These are phyloP conservation scores for Thalassoma bifasciatum DNA, from an alignment of 2,113 vertebrate genomes.

Conservation along the genomic window DNA sequence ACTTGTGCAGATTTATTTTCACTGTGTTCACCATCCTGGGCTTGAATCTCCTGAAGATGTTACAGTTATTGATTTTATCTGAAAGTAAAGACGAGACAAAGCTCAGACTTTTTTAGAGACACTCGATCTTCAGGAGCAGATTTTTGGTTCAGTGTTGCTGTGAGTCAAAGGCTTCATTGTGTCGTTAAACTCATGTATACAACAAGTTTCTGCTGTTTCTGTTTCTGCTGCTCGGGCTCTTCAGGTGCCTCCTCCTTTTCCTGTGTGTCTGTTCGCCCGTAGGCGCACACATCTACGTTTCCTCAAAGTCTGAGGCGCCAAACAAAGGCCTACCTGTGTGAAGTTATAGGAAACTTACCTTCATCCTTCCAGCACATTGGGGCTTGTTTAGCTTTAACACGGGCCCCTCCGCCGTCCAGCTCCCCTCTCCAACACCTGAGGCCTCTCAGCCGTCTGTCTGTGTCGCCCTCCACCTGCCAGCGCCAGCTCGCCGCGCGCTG, in stretches of 20 bases:
- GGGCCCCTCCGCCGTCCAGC: conserved; percentile 51
- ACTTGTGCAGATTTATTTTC: no score
- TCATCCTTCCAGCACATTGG: conserved; percentile 57
- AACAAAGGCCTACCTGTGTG: conserved; percentile 76
- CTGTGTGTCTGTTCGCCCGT: conserved; percentile 49
- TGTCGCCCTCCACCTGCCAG: conserved; percentile 52
- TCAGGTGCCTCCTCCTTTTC: conserved; percentile 29
- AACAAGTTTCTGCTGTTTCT: no score
- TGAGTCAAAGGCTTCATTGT: conserved; percentile 33
- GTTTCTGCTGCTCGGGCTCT: not conserved
- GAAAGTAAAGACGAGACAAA: no score
- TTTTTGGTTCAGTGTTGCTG: not conserved
- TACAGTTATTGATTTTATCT: no score
- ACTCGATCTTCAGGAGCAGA: not conserved
- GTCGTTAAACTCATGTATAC: conserved; percentile 13
- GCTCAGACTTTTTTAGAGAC: not conserved
- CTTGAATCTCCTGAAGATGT: no score
- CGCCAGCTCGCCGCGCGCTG: conserved; percentile 18
- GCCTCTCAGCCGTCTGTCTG: conserved; percentile 68
- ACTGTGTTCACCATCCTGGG: no score
- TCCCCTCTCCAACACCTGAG: conserved; percentile 59
- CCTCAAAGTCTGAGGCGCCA: conserved; percentile 49
- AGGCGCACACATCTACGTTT: conserved; percentile 60
- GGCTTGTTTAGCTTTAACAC: conserved; percentile 62
- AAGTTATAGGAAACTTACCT: conserved; percentile 64